Percentiles rank a stretch among this genome's conserved stretches.
Conservation (phyloP, 2,113 vertebrate species). For the Gyps fulvus region DNA sequence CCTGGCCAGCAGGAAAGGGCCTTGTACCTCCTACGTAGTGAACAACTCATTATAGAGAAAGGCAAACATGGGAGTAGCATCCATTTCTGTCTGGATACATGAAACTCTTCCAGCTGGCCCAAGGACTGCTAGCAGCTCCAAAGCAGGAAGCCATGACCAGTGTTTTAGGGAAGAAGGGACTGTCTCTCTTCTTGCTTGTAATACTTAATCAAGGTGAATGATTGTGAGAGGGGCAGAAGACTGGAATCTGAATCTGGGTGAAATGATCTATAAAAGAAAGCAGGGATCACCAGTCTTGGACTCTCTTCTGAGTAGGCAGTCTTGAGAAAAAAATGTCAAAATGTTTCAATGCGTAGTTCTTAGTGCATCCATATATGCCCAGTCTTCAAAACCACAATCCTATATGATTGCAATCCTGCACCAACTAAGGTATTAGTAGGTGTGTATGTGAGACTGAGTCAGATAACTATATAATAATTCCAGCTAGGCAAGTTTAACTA, state of each 20-base stretch:
- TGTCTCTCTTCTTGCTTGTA: neutral
- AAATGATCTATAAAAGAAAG: neutral
- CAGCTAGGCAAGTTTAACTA: neutral
- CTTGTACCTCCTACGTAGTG: neutral
- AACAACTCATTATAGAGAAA: neutral
- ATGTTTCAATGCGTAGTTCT: neutral
- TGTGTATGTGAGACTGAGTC: neutral
- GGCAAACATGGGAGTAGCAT: neutral
- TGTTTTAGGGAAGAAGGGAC: neutral
- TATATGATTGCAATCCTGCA: neutral
- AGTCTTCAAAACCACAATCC: neutral
- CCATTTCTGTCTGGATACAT: neutral
- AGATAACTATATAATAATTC: neutral
- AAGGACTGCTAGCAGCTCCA: neutral
- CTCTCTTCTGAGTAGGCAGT: neutral
- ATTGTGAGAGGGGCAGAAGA: neutral
- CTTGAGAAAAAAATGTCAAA: neutral
- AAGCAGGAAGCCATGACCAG: neutral
- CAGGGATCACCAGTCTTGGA: neutral
- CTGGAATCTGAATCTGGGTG: neutral
- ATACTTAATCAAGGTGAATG: neutral
- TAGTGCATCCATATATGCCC: neutral
- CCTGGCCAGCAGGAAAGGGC: neutral
- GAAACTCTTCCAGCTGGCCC: neutral
- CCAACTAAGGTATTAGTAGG: neutral